Percentiles rank a stretch among this genome's conserved stretches.
Conservation (phyloP, 2,113 vertebrate species). For the Tragelaphus strepsiceros region DNA sequence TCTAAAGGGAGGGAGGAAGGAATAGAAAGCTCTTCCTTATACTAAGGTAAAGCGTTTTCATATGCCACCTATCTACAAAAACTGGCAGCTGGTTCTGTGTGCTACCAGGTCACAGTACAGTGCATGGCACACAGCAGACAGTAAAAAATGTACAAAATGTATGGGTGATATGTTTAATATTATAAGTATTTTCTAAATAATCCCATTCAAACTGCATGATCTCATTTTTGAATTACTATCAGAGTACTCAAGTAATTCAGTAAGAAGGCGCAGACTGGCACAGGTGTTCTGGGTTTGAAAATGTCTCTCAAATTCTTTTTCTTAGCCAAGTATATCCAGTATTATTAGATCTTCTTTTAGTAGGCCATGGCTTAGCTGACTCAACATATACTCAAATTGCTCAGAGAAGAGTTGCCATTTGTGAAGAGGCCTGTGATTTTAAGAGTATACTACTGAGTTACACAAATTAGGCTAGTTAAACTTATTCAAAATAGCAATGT, state of each 20-base stretch:
- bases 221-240: neutral
- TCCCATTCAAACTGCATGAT: neutral
- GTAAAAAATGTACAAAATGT: neutral
- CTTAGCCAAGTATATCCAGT: neutral
- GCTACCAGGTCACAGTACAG: neutral
- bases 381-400: neutral
- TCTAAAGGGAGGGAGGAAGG: neutral
- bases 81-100: neutral
- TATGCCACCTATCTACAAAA: neutral
- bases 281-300: neutral
- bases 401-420: neutral
- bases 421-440: neutral
- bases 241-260: neutral
- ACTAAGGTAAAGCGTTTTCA: neutral
- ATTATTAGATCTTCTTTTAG: neutral
- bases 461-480: neutral
- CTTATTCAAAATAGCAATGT: neutral
- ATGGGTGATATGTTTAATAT: neutral
- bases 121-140: neutral
- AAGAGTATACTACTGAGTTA: neutral
- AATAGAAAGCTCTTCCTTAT: neutral
- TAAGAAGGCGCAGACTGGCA: neutral
- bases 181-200: neutral
- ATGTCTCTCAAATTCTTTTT: neutral
- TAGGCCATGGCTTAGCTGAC: constrained; percentile 7